Percentiles rank a stretch among this genome's conserved stretches.
Conservation (phyloP, 2,797 vertebrate genomes). For the Fundulus diaphanus region DNA sequence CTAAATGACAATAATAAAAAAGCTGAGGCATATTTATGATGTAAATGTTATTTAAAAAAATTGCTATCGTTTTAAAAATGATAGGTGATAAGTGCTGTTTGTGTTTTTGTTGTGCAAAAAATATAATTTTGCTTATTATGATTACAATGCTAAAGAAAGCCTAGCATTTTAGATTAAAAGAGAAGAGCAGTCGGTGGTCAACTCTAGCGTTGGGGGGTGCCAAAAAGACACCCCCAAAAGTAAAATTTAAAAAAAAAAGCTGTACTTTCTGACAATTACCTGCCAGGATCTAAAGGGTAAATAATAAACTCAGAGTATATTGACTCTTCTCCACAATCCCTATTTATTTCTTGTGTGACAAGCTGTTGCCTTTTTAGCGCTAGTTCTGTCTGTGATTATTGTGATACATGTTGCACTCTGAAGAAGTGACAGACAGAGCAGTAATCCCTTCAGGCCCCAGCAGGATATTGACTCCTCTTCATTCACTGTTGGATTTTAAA, state of each 20-base stretch:
- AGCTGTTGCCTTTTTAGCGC: conserved; percentile 38
- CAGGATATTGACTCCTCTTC: conserved; percentile 63
- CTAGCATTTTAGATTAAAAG: too few relatives aligned
- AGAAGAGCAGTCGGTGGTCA: neutral
- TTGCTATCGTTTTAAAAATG: neutral
- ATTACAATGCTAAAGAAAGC: neutral
- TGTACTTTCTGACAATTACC: neutral
- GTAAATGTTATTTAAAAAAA: neutral
- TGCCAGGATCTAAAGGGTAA: neutral
- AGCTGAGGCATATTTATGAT: neutral
- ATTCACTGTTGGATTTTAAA: conserved; percentile 52
- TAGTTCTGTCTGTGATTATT: conserved; percentile 21
- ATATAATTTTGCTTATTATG: neutral
- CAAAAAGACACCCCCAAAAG: too few relatives aligned
- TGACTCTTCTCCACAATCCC: neutral
- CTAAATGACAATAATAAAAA: neutral
- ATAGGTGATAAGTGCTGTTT: too few relatives aligned
- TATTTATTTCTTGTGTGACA: conserved; percentile 25
- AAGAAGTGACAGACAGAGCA: conserved; percentile 62
- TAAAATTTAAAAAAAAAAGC: neutral
- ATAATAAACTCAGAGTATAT: neutral
- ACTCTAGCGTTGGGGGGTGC: neutral
- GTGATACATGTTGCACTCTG: conserved; percentile 12
- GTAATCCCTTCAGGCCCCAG: conserved; percentile 68
- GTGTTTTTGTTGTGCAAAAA: neutral